Percentiles rank a stretch among this genome's conserved stretches.
These are phyloP conservation scores for Chrysotoxum bicinctum DNA, from an alignment of 2,888 invertebrate genomes.

Conservation along the genomic window DNA sequence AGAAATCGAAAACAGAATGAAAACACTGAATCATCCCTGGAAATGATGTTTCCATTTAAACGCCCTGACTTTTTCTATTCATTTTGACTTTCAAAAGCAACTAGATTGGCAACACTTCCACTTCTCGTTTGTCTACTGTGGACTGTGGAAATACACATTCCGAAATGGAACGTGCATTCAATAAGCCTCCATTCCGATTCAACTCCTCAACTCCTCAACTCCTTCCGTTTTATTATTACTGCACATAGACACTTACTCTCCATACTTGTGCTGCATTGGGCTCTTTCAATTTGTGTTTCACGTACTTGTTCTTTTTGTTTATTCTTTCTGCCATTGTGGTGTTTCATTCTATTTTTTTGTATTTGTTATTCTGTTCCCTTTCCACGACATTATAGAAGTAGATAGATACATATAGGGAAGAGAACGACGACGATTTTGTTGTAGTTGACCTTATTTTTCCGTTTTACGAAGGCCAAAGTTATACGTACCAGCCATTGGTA, in stretches of 20 bases:
- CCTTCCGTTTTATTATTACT: constrained; percentile 61
- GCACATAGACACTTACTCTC: constrained; percentile 68
- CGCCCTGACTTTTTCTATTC: not conserved
- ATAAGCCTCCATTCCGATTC: constrained; percentile 38
- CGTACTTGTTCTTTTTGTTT: constrained; percentile 51
- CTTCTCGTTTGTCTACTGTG: not conserved
- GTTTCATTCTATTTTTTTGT: constrained; percentile 51
- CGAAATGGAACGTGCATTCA: constrained; percentile 63
- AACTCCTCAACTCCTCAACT: constrained; percentile 18
- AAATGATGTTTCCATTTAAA: not conserved
- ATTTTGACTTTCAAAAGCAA: not conserved
- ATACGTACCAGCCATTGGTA: constrained; percentile 12
- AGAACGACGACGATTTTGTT: constrained; percentile 39
- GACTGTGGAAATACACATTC: constrained; percentile 43
- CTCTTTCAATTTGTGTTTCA: constrained; percentile 65
- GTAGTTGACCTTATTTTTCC: constrained; percentile 71
- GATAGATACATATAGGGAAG: not conserved
- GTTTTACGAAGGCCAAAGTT: constrained; percentile 68
- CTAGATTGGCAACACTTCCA: not conserved
- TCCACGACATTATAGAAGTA: not conserved
- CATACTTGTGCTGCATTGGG: constrained; percentile 45
- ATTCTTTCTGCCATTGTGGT: constrained; percentile 58
- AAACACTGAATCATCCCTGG: too few relatives aligned
- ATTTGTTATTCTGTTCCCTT: constrained; percentile 2
- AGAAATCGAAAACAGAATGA: too few relatives aligned